Evolutionary conservation across 2,888 invertebrate genomes (phyloP).

Genomic region (Athetis lepigone): DNA sequence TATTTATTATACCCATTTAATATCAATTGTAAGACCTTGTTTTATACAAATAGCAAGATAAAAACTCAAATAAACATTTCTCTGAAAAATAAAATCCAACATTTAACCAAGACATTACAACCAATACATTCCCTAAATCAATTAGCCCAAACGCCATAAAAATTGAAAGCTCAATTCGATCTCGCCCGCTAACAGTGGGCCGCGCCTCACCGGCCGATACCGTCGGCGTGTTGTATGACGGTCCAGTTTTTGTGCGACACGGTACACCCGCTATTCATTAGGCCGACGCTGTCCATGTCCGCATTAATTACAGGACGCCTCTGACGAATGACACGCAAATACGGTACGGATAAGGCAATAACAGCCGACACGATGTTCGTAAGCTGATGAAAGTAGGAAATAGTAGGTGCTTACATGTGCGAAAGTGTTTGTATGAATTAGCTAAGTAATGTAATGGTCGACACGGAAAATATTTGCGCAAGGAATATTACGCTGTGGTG

Average conservation of each 20-base stretch:
- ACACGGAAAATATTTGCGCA: fast-evolving
- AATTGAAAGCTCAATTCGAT: neutral
- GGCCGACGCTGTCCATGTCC: slow-evolving; percentile 79
- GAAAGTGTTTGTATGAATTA: slow-evolving; percentile 16
- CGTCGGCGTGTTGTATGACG: slow-evolving; percentile 79
- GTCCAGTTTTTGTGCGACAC: slow-evolving; percentile 85
- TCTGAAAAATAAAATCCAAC: no score
- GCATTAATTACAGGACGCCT: slow-evolving; percentile 86
- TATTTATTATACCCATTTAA: no score
- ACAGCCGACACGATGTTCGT: slow-evolving; percentile 38
- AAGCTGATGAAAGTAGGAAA: slow-evolving; percentile 40
- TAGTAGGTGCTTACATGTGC: slow-evolving; percentile 20
- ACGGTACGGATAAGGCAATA: slow-evolving; percentile 64
- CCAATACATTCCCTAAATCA: slow-evolving; percentile 1
- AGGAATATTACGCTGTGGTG: neutral
- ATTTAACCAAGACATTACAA: neutral
- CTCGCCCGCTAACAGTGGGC: slow-evolving; percentile 51
- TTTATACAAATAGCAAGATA: no score
- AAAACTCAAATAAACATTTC: no score
- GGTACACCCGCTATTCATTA: slow-evolving; percentile 87
- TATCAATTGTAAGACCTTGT: no score
- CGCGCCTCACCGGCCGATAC: slow-evolving; percentile 61
- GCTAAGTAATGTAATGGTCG: neutral
- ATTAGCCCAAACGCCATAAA: slow-evolving; percentile 14
- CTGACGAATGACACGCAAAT: slow-evolving; percentile 80